Conservation (phyloP, 2,888 invertebrate species). For the Atrina japonica region DNA sequence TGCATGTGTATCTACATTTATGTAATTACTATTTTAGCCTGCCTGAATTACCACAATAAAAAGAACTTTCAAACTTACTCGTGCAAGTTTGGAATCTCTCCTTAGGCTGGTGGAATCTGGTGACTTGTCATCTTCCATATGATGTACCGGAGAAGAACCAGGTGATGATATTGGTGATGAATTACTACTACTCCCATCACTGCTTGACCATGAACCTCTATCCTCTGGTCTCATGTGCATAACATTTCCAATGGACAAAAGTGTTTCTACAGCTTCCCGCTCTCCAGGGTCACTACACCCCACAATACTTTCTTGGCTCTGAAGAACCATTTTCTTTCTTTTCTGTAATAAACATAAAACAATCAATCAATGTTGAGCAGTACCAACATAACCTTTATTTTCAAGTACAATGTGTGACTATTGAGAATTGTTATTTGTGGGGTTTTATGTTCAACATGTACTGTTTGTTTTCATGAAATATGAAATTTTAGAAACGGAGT, state of each 20-base stretch:
- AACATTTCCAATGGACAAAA: slow-evolving; percentile 73
- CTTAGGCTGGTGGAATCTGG: slow-evolving; percentile 3
- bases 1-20: too few species aligned
- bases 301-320: neutral
- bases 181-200: neutral
- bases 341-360: neutral
- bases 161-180: slow-evolving; percentile 4
- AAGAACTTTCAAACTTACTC: slow-evolving; percentile 43
- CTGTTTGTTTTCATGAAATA: too few species aligned
- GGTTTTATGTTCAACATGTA: too few species aligned
- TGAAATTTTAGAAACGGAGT: too few species aligned
- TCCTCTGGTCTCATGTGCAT: slow-evolving; percentile 28
- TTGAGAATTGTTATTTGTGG: too few species aligned
- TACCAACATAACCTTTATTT: neutral
- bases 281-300: slow-evolving; percentile 51
- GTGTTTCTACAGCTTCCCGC: slow-evolving; percentile 80
- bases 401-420: too few species aligned
- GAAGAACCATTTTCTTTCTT: slow-evolving; percentile 16
- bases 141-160: slow-evolving; percentile 6
- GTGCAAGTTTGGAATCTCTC: slow-evolving; percentile 48
- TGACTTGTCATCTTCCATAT: slow-evolving; percentile 22
- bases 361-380: neutral
- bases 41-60: too few species aligned
- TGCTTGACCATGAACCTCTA: neutral
- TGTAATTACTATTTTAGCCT: too few species aligned